phyloP scores from a whole-genome alignment of 2,113 vertebrate species.

The Sphyrna mokarran region DNA sequence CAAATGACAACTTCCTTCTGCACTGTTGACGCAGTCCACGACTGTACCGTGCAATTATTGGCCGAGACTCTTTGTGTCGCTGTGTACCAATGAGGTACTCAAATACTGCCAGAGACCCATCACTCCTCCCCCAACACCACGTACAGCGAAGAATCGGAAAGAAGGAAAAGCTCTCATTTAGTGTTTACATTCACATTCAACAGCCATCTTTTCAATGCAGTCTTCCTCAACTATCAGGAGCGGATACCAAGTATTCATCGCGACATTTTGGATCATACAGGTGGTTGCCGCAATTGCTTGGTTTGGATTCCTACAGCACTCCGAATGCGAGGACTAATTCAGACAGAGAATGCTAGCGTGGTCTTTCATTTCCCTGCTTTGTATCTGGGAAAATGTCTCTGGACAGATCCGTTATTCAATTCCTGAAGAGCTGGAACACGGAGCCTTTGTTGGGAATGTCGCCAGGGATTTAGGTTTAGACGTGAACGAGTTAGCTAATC shows the following conservation, averaged over 20 bases:
- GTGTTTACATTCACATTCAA: constrained; percentile 29
- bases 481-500: not conserved
- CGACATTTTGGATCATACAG: constrained; percentile 1
- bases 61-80: constrained; percentile 34
- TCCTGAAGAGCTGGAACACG: constrained; percentile 20
- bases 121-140: not conserved
- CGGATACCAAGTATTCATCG: not conserved
- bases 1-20: constrained; percentile 30
- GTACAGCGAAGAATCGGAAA: constrained; percentile 29
- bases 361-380: constrained; percentile 34
- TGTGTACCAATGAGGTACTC: constrained; percentile 36
- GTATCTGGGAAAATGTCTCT: constrained; percentile 21
- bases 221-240: not conserved
- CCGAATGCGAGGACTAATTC: constrained; percentile 33
- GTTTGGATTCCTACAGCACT: not conserved
- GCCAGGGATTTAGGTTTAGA: constrained; percentile 25
- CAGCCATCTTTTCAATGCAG: constrained; percentile 33
- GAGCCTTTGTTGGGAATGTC: constrained; percentile 35
- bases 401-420: constrained; percentile 36
- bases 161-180: constrained; percentile 16
- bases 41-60: constrained; percentile 23
- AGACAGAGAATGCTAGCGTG: constrained; percentile 36
- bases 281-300: constrained; percentile 14
- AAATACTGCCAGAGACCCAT: not conserved
- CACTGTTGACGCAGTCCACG: constrained; percentile 26